These are phyloP conservation scores for Drosophila lutescens DNA, from an alignment of 2,888 invertebrate genomes.

Conservation along the genomic window DNA sequence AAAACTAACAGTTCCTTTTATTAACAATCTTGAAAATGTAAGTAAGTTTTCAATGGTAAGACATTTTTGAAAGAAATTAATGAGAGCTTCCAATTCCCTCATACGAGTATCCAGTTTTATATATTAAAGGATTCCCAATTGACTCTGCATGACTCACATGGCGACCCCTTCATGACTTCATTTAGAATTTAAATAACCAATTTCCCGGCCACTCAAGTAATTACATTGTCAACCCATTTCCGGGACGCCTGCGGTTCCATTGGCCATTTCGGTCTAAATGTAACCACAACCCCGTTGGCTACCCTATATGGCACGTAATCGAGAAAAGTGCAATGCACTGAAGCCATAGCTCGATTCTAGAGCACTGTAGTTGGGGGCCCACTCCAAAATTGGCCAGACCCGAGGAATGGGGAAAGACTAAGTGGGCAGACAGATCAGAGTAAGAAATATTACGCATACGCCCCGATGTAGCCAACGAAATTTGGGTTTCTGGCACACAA, in stretches of 20 bases:
- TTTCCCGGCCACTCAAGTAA: conserved; percentile 26
- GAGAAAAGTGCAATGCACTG: conserved; percentile 62
- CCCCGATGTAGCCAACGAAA: conserved; percentile 43
- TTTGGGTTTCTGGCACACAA: conserved; percentile 67
- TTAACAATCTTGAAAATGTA: too few species aligned
- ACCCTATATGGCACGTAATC: conserved; percentile 49
- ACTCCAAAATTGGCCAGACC: conserved; percentile 1
- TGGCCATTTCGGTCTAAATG: conserved; percentile 5
- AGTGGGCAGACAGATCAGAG: conserved; percentile 22
- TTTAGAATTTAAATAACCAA: conserved; percentile 18
- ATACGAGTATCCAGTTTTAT: not conserved
- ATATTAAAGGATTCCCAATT: not conserved
- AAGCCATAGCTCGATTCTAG: conserved; percentile 54
- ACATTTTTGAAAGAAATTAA: too few species aligned
- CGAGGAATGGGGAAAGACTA: not conserved
- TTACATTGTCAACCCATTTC: conserved; percentile 28
- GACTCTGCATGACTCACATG: not conserved
- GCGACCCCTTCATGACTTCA: conserved; percentile 2
- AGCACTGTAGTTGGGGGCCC: conserved; percentile 29
- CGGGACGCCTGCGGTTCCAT: conserved; percentile 12
- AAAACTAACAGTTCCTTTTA: too few species aligned
- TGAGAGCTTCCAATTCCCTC: not conserved
- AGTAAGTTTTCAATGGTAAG: too few species aligned
- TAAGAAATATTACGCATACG: conserved; percentile 66
- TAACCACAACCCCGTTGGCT: conserved; percentile 11